Conservation (phyloP, 2,888 invertebrate species). For the Microdon myrmicae region DNA sequence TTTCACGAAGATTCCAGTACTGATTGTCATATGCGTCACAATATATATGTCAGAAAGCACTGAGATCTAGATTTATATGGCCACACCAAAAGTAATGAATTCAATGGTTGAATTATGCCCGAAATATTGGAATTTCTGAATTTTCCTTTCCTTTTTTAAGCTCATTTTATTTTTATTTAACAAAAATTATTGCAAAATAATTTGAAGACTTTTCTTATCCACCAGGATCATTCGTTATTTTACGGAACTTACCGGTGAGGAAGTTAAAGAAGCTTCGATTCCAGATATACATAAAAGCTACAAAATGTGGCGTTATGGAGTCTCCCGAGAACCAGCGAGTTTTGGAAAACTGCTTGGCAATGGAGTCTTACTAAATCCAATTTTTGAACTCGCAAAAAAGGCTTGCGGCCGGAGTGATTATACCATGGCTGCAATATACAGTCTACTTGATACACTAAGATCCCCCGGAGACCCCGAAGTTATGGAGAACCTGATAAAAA, state of each 20-base stretch:
- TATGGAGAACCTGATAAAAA: conserved; percentile 72
- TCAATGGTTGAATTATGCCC: too few relatives aligned
- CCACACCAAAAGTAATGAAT: too few relatives aligned
- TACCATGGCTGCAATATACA: conserved; percentile 76
- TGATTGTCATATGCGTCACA: too few relatives aligned
- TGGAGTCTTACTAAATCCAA: conserved; percentile 70
- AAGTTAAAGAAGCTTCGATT: conserved; percentile 58
- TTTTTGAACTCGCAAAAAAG: conserved; percentile 72
- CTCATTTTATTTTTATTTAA: not conserved
- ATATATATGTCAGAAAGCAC: too few relatives aligned
- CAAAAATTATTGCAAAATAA: not conserved
- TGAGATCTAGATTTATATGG: too few relatives aligned
- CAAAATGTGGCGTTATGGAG: conserved; percentile 80
- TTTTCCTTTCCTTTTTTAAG: too few relatives aligned
- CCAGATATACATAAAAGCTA: conserved; percentile 68
- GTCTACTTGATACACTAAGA: conserved; percentile 73
- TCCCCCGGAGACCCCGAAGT: conserved; percentile 74
- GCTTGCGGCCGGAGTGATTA: conserved; percentile 72
- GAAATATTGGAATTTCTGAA: not conserved
- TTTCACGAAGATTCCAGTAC: too few relatives aligned
- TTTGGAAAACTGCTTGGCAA: conserved; percentile 75
- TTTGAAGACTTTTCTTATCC: conserved; percentile 29
- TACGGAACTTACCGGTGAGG: conserved; percentile 59
- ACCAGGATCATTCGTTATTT: conserved; percentile 67
- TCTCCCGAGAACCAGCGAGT: conserved; percentile 75